phyloP scores from a whole-genome alignment of 92 coral and sea anemone species.

The Metridium senile region DNA sequence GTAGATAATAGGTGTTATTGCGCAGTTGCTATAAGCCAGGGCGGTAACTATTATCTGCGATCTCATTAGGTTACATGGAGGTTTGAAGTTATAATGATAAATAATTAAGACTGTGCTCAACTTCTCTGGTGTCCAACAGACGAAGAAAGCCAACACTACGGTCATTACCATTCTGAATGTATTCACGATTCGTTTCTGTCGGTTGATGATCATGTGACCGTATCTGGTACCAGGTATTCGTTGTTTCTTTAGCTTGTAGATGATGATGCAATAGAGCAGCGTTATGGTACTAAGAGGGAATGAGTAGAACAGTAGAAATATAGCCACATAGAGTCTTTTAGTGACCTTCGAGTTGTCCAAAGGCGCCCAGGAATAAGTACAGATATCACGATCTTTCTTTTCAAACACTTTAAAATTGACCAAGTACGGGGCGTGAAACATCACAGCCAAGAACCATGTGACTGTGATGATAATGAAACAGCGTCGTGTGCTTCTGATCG shows the following conservation, averaged over 20 bases:
- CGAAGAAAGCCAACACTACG: slow-evolving; percentile 37
- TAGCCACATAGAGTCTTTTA: slow-evolving; percentile 21
- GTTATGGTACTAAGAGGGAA: slow-evolving; percentile 41
- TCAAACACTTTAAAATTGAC: slow-evolving; percentile 8
- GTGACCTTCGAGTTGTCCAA: slow-evolving; percentile 20
- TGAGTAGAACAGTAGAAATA: slow-evolving; percentile 31
- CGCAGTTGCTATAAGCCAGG: slow-evolving; percentile 31
- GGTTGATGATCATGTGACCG: slow-evolving; percentile 42
- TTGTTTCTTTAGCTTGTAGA: slow-evolving; percentile 42
- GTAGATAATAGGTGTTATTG: slow-evolving; percentile 42
- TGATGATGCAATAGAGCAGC: slow-evolving; percentile 28
- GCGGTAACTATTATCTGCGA: neutral
- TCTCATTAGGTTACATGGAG: slow-evolving; percentile 13
- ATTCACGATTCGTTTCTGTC: slow-evolving; percentile 40
- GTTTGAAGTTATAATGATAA: slow-evolving; percentile 22
- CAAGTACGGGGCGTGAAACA: slow-evolving; percentile 30
- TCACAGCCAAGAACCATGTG: slow-evolving; percentile 31
- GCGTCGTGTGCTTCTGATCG: slow-evolving; percentile 29
- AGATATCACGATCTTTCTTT: neutral
- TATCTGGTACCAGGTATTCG: slow-evolving; percentile 41
- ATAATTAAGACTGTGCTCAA: neutral
- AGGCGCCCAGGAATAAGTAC: slow-evolving; percentile 36
- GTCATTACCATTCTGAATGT: slow-evolving; percentile 53
- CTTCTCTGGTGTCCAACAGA: slow-evolving; percentile 46
- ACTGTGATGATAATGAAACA: slow-evolving; percentile 29